Percentiles rank a stretch among this genome's conserved stretches.
phyloP scores from a whole-genome alignment of 2,113 vertebrate species.

The Nannobrachium achirus region DNA sequence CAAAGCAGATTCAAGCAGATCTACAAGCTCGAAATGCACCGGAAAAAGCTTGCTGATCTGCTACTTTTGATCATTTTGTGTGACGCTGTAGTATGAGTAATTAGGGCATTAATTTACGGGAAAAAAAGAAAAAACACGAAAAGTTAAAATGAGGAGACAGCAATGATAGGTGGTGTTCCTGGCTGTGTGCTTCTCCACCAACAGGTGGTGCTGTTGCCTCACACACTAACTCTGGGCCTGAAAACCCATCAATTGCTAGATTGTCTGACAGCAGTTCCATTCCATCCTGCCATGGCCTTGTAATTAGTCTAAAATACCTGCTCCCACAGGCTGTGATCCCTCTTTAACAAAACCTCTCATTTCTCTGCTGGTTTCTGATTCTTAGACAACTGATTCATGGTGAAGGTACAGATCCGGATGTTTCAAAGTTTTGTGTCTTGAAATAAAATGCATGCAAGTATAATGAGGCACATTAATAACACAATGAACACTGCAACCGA shows the following conservation, averaged over 20 bases:
- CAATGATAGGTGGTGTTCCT: neutral
- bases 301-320: constrained; percentile 30
- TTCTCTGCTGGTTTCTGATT: constrained; percentile 31
- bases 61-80: no score
- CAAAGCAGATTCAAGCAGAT: no score
- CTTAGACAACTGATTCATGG: constrained; percentile 21
- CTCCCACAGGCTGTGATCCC: constrained; percentile 42
- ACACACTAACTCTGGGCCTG: neutral
- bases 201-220: constrained; percentile 58
- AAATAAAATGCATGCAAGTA: constrained; percentile 38
- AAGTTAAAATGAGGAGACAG: no score
- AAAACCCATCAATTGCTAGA: no score
- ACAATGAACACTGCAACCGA: constrained; percentile 13
- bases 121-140: no score
- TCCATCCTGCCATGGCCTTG: constrained; percentile 21
- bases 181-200: constrained; percentile 26
- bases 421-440: constrained; percentile 19
- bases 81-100: no score
- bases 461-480: constrained; percentile 15
- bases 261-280: no score
- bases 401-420: constrained; percentile 19
- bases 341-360: constrained; percentile 51
- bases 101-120: no score
- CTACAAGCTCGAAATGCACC: no score
- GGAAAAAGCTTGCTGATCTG: no score